Conservation (phyloP, 2,797 vertebrate species). For the Chelon labrosus region DNA sequence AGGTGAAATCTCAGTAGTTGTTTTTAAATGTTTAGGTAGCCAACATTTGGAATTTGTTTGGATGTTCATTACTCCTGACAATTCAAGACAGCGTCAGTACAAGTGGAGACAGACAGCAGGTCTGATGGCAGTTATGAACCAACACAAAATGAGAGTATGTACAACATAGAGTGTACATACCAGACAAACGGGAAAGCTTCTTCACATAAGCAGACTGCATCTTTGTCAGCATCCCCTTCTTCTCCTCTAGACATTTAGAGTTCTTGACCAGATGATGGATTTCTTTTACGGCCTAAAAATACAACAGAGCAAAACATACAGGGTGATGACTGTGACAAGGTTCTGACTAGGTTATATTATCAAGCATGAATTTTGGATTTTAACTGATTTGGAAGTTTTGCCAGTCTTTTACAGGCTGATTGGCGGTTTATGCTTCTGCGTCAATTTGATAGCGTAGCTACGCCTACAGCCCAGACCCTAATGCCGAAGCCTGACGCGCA, state of each 20-base stretch:
- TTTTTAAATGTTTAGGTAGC: background rate
- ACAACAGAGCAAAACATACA: background rate
- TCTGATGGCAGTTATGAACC: no score
- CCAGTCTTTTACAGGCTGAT: no score
- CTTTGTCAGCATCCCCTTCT: constrained; percentile 56
- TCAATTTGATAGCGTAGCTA: no score
- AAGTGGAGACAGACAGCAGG: background rate
- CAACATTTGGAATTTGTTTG: no score
- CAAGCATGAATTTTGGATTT: no score
- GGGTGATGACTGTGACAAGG: background rate
- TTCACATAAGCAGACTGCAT: constrained; percentile 61
- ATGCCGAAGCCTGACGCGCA: no score
- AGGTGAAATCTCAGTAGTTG: background rate
- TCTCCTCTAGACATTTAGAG: constrained; percentile 56
- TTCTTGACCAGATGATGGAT: constrained; percentile 57
- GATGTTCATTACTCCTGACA: no score
- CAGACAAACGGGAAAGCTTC: constrained; percentile 68
- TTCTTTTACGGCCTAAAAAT: constrained; percentile 72
- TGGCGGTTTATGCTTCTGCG: no score
- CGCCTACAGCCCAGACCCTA: no score
- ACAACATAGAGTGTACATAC: constrained; percentile 48
- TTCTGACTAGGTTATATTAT: background rate
- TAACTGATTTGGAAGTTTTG: no score
- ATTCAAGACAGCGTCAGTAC: background rate
- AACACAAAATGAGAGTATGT: no score